These are phyloP conservation scores for Microplitis demolitor DNA, from an alignment of 1,140 invertebrate genomes.

Conservation along the genomic window DNA sequence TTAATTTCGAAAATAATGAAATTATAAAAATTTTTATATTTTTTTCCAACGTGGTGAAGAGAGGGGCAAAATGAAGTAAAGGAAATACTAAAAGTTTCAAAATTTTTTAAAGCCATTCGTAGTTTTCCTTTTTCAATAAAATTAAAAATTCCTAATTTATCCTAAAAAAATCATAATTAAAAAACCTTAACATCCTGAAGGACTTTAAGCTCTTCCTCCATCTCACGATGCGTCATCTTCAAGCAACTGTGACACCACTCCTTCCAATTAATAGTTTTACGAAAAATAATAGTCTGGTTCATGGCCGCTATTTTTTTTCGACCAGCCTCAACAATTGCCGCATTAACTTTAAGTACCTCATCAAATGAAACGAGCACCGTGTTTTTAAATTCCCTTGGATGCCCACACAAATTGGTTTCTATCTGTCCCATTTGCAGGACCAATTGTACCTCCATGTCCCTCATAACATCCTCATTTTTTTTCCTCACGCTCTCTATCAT, in stretches of 20 bases:
- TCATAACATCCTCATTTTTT: slow-evolving; percentile 36
- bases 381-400: slow-evolving; percentile 62
- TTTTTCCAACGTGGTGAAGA: too few relatives aligned
- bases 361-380: slow-evolving; percentile 63
- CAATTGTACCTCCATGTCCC: slow-evolving; percentile 58
- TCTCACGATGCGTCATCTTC: slow-evolving; percentile 65
- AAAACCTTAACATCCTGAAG: slow-evolving; percentile 65
- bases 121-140: neutral
- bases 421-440: slow-evolving; percentile 67
- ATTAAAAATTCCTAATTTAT: neutral
- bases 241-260: slow-evolving; percentile 69
- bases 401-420: slow-evolving; percentile 56
- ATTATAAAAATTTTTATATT: too few relatives aligned
- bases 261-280: slow-evolving; percentile 61
- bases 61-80: too few relatives aligned
- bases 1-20: too few relatives aligned
- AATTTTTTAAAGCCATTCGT: neutral
- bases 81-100: too few relatives aligned
- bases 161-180: neutral
- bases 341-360: slow-evolving; percentile 66
- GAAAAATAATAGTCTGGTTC: slow-evolving; percentile 57
- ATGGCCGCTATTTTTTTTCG: slow-evolving; percentile 62
- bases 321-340: slow-evolving; percentile 64
- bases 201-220: slow-evolving; percentile 63
- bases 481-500: slow-evolving; percentile 26